These are phyloP conservation scores for Bombus huntii DNA, from an alignment of 1,140 invertebrate species.

Conservation along the genomic window DNA sequence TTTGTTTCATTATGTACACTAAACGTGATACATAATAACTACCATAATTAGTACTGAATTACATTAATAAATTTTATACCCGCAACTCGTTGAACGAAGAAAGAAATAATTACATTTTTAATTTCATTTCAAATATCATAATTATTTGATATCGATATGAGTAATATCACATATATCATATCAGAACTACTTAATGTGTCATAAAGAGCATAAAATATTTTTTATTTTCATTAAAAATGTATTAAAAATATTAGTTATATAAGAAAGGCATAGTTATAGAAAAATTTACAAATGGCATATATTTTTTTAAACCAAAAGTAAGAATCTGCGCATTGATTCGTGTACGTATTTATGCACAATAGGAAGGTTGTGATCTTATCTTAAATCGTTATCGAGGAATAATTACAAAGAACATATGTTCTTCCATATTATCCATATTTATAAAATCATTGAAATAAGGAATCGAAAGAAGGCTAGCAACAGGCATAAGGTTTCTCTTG, in stretches of 20 bases:
- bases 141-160: background rate
- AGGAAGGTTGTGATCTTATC: background rate
- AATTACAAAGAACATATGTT: too few species aligned
- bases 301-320: background rate
- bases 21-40: background rate
- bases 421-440: background rate
- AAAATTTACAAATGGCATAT: background rate
- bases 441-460: background rate
- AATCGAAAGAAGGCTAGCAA: slow-evolving; percentile 76
- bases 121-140: background rate
- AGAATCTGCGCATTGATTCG: background rate
- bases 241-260: background rate
- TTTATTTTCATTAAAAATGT: slow-evolving; percentile 25
- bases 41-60: background rate
- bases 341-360: background rate
- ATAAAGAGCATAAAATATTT: slow-evolving; percentile 5
- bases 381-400: background rate
- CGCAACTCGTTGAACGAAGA: background rate
- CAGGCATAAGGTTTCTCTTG: slow-evolving; percentile 84
- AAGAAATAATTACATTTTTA: background rate
- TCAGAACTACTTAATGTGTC: too few species aligned
- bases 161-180: background rate
- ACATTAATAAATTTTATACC: background rate
- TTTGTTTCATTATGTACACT: background rate
- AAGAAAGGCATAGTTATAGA: background rate